These are phyloP conservation scores for Scyliorhinus canicula DNA, from an alignment of 2,797 vertebrate species.

Conservation along the genomic window DNA sequence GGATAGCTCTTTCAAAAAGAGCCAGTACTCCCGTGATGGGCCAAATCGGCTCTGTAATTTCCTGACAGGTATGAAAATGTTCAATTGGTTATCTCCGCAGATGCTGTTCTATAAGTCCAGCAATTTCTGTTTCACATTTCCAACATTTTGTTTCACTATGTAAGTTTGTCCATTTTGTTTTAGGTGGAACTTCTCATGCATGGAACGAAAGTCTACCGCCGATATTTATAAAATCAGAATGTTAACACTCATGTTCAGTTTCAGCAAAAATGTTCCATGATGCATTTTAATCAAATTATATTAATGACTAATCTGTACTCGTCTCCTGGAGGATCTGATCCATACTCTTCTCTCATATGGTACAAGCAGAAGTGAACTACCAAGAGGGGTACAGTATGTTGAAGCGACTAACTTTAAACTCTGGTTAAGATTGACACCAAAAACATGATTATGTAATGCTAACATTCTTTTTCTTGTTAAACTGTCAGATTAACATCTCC, in stretches of 20 bases:
- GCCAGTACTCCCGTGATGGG: not conserved
- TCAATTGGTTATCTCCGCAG: not conserved
- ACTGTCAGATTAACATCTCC: not conserved
- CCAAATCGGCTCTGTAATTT: not conserved
- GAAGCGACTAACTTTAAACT: not conserved
- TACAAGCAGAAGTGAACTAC: not conserved
- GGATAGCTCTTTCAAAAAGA: not conserved
- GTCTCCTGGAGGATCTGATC: not conserved
- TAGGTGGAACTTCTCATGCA: not conserved
- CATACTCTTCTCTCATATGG: too few relatives aligned
- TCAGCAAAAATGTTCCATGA: not conserved
- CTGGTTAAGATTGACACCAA: not conserved
- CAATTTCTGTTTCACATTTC: not conserved
- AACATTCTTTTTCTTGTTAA: not conserved
- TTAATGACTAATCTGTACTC: not conserved
- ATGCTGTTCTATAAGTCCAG: not conserved
- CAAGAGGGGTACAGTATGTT: not conserved
- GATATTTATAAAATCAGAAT: not conserved
- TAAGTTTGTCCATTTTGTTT: not conserved
- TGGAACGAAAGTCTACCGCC: not conserved
- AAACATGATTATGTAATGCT: not conserved
- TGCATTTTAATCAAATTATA: constrained; percentile 1
- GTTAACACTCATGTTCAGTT: not conserved
- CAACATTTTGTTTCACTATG: not conserved
- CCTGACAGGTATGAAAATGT: not conserved